These are phyloP conservation scores for Cyprinodon tularosa DNA, from an alignment of 2,113 vertebrate species.

Conservation along the genomic window DNA sequence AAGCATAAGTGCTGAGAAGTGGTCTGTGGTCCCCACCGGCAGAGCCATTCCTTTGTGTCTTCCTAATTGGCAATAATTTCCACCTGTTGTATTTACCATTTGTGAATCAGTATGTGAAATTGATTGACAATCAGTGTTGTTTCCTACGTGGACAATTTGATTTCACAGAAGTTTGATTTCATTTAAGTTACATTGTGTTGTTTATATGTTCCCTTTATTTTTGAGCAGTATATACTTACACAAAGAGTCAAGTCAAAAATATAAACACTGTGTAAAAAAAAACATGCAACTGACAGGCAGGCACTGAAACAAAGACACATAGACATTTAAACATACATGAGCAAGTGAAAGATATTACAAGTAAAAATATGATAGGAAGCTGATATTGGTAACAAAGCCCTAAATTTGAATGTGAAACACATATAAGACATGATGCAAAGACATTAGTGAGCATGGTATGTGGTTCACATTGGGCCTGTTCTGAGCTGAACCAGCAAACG, in stretches of 20 bases:
- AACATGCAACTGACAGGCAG: constrained; percentile 67
- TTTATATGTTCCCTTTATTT: no score
- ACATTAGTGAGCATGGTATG: neutral
- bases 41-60: no score
- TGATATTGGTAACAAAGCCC: constrained; percentile 13
- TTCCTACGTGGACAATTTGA: no score
- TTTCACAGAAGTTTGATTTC: no score
- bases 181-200: no score
- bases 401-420: neutral
- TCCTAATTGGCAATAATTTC: no score
- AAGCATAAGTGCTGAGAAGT: no score
- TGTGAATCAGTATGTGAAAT: no score
- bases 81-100: no score
- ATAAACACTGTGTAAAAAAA: constrained; percentile 55
- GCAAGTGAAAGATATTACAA: constrained; percentile 41
- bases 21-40: no score
- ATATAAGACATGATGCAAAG: constrained; percentile 12
- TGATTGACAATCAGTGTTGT: no score
- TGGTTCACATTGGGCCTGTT: constrained; percentile 5
- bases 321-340: constrained; percentile 62
- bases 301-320: constrained; percentile 60
- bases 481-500: neutral
- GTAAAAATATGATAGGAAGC: constrained; percentile 11
- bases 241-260: constrained; percentile 11
- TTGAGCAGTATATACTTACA: neutral